A percentile compares a stretch with the other conserved stretches of the same genome.
phyloP scores from a whole-genome alignment of 2,113 vertebrate genomes.

The Megaceryle torquata region DNA sequence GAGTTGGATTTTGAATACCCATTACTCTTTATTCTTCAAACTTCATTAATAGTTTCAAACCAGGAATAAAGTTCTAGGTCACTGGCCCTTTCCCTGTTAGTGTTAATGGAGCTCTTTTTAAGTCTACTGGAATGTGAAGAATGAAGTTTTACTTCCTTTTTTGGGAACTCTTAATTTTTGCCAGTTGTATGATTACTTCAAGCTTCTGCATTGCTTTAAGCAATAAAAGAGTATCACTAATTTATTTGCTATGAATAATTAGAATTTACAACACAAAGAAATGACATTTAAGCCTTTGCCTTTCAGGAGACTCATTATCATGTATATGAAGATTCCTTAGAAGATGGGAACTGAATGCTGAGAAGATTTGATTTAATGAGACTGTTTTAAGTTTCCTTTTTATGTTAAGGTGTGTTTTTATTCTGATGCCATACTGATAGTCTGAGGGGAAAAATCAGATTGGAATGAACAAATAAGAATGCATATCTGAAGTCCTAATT shows the following conservation, averaged over 20 bases:
- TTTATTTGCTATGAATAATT: conserved; percentile 57
- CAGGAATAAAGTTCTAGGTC: conserved; percentile 62
- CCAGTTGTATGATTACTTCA: conserved; percentile 46
- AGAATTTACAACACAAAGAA: conserved; percentile 60
- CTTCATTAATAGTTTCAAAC: conserved; percentile 50
- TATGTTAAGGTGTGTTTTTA: background rate
- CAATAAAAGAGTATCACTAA: conserved; percentile 22
- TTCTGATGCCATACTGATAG: background rate
- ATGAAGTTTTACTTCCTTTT: conserved; percentile 59
- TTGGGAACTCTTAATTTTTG: conserved; percentile 55
- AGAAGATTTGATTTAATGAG: conserved; percentile 30
- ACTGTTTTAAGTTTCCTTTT: conserved; percentile 4
- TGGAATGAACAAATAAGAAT: background rate
- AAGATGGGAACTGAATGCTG: conserved; percentile 39
- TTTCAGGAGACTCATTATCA: conserved; percentile 43
- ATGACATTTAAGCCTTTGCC: conserved; percentile 18
- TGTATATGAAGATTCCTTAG: conserved; percentile 20
- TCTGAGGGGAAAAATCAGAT: background rate
- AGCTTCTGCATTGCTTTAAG: conserved; percentile 37
- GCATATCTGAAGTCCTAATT: background rate
- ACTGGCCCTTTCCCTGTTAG: conserved; percentile 22
- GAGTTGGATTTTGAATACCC: conserved; percentile 6
- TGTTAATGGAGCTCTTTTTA: conserved; percentile 55
- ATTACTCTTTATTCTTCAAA: conserved; percentile 34
- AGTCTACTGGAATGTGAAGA: conserved; percentile 57